Evolutionary conservation across 1,140 invertebrate species (phyloP), one percentile per base, ranked within the genome.

Genomic region (Cherax destructor): DNA sequence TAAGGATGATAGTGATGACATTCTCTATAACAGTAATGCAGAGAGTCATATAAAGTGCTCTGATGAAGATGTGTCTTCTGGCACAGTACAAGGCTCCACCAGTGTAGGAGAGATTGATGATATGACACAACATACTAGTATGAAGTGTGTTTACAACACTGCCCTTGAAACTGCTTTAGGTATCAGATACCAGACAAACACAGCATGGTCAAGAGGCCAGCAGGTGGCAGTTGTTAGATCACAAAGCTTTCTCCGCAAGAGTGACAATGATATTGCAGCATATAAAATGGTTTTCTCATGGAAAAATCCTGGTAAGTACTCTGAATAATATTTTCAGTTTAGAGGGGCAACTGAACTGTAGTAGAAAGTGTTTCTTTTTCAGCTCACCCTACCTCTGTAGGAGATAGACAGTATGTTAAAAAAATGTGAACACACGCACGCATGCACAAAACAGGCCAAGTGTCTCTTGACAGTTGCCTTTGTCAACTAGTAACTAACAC

Each of bases 231-330:
- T 52, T 24, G 6, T 88, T 4, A 69, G 30, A 16, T 65, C 13
- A 18, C 21, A n/a, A 56, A 50, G 65, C 18, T 88, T 49, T 24
- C 49, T 88, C 41, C 59, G 61, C 1, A 88, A 88, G 65, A 52
- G 56, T n/a, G 86, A 81, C 50, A 47, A 52, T 0, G 21, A n/a
- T 47, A 88, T 88, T 21, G 83, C 86, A 2, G 86, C 78, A 18
- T 88, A 88, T 47, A 88, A 41, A 74, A 74, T 88, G 3, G n/a
- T 41, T 9, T 69, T 88, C 41, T 88, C 86, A 6, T 88, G 78
- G 61, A 88, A 88, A 59, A 88, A 88, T 74, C 86, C 86, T 11
- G 86, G 86, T 74, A 74, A 81, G 78, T 18, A 65, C 21, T 16
- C 61, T n/a, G n/a, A n/a, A n/a, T n/a, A n/a, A n/a, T n/a, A n/a